These are phyloP conservation scores for Euphonia xanthogaster DNA, from an alignment of 2,797 vertebrate genomes.

Conservation along the genomic window DNA sequence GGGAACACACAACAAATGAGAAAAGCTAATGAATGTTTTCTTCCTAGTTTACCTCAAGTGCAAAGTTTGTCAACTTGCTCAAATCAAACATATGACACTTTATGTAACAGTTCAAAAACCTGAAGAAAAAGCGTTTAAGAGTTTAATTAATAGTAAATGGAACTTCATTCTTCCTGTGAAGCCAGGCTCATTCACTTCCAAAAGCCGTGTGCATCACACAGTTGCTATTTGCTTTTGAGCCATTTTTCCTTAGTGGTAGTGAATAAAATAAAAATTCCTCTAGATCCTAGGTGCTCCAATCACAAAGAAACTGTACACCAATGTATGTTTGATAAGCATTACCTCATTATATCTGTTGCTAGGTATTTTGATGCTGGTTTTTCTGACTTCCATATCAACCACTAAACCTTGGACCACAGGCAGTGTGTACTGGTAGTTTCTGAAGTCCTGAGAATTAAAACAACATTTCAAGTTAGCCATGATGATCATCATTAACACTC, in stretches of 20 bases:
- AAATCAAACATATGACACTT: neutral
- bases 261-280: neutral
- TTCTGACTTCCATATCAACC: slow-evolving; percentile 97
- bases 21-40: neutral
- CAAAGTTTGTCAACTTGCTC: neutral
- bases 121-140: neutral
- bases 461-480: slow-evolving; percentile 6
- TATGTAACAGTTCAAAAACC: neutral
- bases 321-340: neutral
- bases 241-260: neutral
- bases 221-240: neutral
- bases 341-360: slow-evolving; percentile 98
- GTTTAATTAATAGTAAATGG: neutral
- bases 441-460: slow-evolving; percentile 87
- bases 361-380: slow-evolving; percentile 97
- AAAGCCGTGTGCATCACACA: neutral
- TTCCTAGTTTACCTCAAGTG: neutral
- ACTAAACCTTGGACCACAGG: slow-evolving; percentile 94
- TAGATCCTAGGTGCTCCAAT: neutral
- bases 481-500: neutral
- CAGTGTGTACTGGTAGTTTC: slow-evolving; percentile 97
- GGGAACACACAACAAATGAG: neutral
- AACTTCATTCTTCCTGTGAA: neutral
- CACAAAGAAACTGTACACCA: neutral
- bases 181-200: neutral